Conservation (phyloP, 2,113 vertebrate genomes). For the Okapia johnstoni region DNA sequence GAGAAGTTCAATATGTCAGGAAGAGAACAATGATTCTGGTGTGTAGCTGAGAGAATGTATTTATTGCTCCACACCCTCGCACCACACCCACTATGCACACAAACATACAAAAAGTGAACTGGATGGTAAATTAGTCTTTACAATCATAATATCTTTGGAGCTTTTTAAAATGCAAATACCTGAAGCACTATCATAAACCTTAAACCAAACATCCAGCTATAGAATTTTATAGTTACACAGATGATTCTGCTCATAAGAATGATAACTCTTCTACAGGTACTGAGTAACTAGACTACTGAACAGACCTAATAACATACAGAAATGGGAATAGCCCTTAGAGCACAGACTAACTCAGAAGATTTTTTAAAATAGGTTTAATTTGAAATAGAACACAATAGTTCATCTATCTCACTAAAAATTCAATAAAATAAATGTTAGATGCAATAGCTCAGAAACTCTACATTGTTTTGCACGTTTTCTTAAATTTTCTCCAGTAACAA, state of each 20-base stretch:
- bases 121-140: background rate
- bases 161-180: background rate
- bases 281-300: background rate
- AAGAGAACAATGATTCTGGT: background rate
- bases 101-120: background rate
- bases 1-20: background rate
- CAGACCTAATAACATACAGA: background rate
- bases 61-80: background rate
- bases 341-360: background rate
- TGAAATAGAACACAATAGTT: background rate
- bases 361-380: background rate
- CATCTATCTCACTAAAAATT: background rate
- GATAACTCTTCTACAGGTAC: background rate
- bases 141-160: background rate
- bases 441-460: background rate
- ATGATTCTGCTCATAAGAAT: background rate
- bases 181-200: background rate
- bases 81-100: background rate
- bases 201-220: background rate
- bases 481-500: background rate
- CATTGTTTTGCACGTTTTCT: background rate
- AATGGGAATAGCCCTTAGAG: background rate
- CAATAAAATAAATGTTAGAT: background rate
- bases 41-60: background rate
- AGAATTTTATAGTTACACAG: background rate